Evolutionary conservation across 2,113 vertebrate genomes (phyloP).

Genomic region (Haemorhous mexicanus): DNA sequence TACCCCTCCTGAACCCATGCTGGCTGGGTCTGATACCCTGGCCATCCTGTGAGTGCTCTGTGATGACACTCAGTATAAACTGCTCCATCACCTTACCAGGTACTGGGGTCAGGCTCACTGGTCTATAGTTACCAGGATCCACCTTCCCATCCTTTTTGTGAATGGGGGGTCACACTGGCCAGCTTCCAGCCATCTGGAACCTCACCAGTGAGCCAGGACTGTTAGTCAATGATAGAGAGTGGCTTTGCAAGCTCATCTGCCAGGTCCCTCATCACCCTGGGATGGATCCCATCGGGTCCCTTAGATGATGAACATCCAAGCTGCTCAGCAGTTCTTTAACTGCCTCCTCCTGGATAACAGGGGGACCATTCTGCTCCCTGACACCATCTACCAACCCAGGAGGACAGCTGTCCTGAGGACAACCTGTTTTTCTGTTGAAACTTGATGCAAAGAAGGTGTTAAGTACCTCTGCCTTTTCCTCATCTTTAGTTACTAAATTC

Average conservation of each 20-base stretch:
- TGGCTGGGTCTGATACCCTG: neutral
- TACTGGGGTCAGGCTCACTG: neutral
- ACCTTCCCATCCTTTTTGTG: neutral
- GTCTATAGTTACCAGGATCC: neutral
- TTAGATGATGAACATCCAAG: too few relatives aligned
- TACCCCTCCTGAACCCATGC: neutral
- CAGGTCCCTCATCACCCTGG: neutral
- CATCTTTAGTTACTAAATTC: neutral
- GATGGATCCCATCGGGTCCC: neutral
- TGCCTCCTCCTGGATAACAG: neutral
- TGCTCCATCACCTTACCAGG: fast-evolving
- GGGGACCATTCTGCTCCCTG: neutral
- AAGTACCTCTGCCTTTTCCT: neutral
- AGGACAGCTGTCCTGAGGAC: neutral
- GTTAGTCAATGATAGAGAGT: neutral
- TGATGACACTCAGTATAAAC: fast-evolving
- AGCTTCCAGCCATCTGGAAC: neutral
- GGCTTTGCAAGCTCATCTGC: fast-evolving
- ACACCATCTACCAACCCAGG: neutral
- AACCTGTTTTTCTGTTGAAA: neutral
- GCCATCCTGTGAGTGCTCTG: neutral
- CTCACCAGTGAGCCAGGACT: neutral
- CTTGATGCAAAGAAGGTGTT: neutral
- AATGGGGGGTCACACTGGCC: fast-evolving
- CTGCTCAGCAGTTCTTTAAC: too few relatives aligned